Evolutionary conservation across 2,113 vertebrate species (phyloP), one percentile per base, ranked within the genome.

Genomic region (Oplegnathus fasciatus): DNA sequence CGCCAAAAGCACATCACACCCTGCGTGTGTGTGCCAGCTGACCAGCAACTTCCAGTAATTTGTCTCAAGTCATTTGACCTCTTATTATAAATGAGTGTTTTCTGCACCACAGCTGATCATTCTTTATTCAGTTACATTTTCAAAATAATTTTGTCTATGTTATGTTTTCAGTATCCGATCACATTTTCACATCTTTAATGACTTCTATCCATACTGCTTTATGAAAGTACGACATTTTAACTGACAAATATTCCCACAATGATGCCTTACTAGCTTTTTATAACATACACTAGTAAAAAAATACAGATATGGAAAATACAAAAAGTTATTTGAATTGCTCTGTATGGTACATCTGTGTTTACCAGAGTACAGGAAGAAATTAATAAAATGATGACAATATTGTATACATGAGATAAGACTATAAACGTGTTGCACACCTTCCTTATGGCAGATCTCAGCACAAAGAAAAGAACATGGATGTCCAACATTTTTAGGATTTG

Each of bases 1-100:
- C 28, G 46, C 18, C 1, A 64, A n/a, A 22, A 68, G 9, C 52
- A n/a, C 1, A 44, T 76, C 85, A 60, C 86, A 66, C 91, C 83
- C 82, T 76, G 57, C 26, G 2, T 32, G 48, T 62, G 13, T 48
- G 70, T 82, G 86, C 70, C 85, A 91, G 54, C 66, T 74, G 61
- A 50, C 32, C 67, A 61, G 15, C 9, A 55, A 34, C 40, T 52
- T 44, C 32, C 6, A 22, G 1, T 37, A 3, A 18, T 24, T 11
- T 67, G 28, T 11, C n/a, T 58, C 22, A 4, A 9, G 5, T 28
- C 22, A 22, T 58, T 20, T 30, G 5, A 54, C 46, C 14, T 37
- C 5, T 64, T 54, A 4, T 60, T 13, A 17, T 26, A 30, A 26
- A 65, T 42, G 11, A 37, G 34, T 44, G 24, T 26, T 44, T 26